Conservation (phyloP, 2,113 vertebrate species). For the Amphiprion percula region DNA sequence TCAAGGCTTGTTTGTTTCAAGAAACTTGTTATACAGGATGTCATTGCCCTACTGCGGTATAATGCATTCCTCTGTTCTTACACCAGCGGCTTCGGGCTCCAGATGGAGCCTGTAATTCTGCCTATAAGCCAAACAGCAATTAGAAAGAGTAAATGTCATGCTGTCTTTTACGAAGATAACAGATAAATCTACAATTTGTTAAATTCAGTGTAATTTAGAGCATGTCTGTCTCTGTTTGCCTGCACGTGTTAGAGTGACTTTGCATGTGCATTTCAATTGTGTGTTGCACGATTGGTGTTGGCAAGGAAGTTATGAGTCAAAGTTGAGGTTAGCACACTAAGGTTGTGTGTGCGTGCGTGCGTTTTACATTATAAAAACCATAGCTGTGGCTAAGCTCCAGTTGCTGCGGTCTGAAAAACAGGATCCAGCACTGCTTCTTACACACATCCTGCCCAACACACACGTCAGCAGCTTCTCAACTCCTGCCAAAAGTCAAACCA, state of each 20-base stretch:
- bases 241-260: constrained; percentile 9
- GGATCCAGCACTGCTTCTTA: constrained; percentile 80
- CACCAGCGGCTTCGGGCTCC: constrained; percentile 10
- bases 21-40: constrained; percentile 65
- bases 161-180: constrained; percentile 13
- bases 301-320: constrained; percentile 50
- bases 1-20: constrained; percentile 38
- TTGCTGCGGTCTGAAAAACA: constrained; percentile 79
- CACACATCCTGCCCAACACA: constrained; percentile 80
- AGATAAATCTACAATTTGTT: neutral
- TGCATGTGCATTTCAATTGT: constrained; percentile 19
- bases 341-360: constrained; percentile 39
- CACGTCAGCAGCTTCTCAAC: constrained; percentile 80
- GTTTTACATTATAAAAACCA: constrained; percentile 65
- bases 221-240: constrained; percentile 23
- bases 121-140: constrained; percentile 20
- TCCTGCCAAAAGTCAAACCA: constrained; percentile 77
- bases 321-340: constrained; percentile 51
- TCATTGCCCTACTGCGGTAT: constrained; percentile 16
- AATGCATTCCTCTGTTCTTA: constrained; percentile 53
- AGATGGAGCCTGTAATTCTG: constrained; percentile 13
- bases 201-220: neutral
- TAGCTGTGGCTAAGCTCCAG: constrained; percentile 71
- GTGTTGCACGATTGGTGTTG: constrained; percentile 13
- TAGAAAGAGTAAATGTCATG: constrained; percentile 20